phyloP scores from a whole-genome alignment of 2,797 vertebrate genomes.

The Trachops cirrhosus region DNA sequence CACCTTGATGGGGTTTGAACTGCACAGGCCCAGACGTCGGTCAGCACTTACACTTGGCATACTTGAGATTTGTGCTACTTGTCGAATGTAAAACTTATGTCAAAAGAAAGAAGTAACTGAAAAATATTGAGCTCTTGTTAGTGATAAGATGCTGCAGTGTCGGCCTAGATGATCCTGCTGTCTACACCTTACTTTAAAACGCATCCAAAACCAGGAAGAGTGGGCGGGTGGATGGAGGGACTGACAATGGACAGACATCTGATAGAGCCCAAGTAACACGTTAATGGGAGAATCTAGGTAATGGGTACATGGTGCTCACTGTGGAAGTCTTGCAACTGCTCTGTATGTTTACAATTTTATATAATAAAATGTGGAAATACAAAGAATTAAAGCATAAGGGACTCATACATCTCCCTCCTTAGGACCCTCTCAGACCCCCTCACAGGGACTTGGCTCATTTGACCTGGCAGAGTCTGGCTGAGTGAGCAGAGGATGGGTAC shows the following conservation, averaged over 20 bases:
- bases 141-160: neutral
- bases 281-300: neutral
- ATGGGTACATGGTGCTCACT: neutral
- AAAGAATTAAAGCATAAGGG: neutral
- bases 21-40: neutral
- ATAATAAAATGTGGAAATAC: neutral
- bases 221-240: neutral
- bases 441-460: neutral
- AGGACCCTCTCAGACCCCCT: neutral
- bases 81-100: neutral
- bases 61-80: neutral
- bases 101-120: neutral
- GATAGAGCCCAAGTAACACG: neutral
- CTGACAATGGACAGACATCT: accelerated
- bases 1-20: neutral
- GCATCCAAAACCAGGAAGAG: neutral
- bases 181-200: neutral
- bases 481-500: neutral
- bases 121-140: neutral
- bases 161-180: neutral
- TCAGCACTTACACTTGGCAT: neutral
- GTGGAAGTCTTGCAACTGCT: neutral
- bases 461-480: neutral
- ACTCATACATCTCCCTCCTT: neutral
- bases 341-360: neutral